Base-by-base conservation (phyloP, 2,888 invertebrate genomes). In the Drosophila sordidula region DNA sequence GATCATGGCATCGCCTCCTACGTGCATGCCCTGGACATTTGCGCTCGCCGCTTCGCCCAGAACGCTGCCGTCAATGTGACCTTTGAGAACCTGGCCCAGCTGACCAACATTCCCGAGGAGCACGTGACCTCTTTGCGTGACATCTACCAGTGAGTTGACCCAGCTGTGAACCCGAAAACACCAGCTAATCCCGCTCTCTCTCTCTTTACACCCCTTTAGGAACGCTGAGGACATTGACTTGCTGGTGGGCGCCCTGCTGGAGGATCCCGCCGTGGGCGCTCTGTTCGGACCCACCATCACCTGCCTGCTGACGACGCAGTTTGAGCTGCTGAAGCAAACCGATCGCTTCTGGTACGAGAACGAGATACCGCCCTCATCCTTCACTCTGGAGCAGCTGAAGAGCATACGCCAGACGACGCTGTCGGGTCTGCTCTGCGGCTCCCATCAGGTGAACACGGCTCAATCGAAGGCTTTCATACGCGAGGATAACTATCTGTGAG, bases 291-390 rank as follows among this genome's bases (percentile, higher is more conserved):
- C 96, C 0, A 98, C 98, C 0, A 95, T 98, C 54, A 95, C 96
- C n/a, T 98, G 98, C 86, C 93, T 98, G 6, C 90, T 98, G 9
- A 96, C 95, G 26, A 92, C 95, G 56, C 98, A 98, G 91, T 98
- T 98, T 90, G 94, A 95, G 39, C 95, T 95, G 73, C 93, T 97
- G 6, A 95, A 97, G 84, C 95, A 95, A 83, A 96, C 97, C 56
- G 98, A 98, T 93, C 93, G 98, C 70, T 98, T 98, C 91, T 98
- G 98, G 98, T 98, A 98, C 89, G 98, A 98, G 92, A 98, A 98
- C 90, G 98, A 98, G 89, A 93, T 98, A 46, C 98, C 97, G 0
- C 97, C 97, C 0, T 97, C 97, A 14, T 96, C 97, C 0, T 94
- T 98, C 70, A 94, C 93, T 0, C 93, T 95, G 65, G 95, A 95